Evolutionary conservation across 1,140 invertebrate species (phyloP).

Genomic region (Bilobella aurantiaca): DNA sequence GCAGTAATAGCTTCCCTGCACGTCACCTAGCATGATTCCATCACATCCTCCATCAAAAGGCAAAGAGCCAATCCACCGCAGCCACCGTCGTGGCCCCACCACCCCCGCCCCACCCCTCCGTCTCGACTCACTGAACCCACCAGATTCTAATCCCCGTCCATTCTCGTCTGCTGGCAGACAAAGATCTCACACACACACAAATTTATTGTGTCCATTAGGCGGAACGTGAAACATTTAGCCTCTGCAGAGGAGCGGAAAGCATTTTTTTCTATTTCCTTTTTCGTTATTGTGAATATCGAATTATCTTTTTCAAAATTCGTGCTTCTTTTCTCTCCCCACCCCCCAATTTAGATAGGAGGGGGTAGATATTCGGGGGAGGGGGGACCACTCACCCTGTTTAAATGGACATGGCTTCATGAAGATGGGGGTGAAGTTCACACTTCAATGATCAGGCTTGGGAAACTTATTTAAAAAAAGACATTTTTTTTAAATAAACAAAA

Average conservation of each 20-base stretch:
- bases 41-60: constrained; percentile 26
- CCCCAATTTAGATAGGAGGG: too few relatives aligned
- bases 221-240: constrained; percentile 35
- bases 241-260: constrained; percentile 34
- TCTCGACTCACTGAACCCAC: too few relatives aligned
- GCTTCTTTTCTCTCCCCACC: background rate
- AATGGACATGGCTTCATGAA: background rate
- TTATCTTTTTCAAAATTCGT: constrained; percentile 26
- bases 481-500: too few relatives aligned
- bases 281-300: constrained; percentile 34
- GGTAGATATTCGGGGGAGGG: too few relatives aligned
- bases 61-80: too few relatives aligned
- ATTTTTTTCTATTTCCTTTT: too few relatives aligned
- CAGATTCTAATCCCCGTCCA: too few relatives aligned
- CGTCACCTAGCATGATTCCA: constrained; percentile 35
- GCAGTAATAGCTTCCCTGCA: constrained; percentile 34
- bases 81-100: background rate
- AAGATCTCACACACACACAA: constrained; percentile 20
- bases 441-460: too few relatives aligned
- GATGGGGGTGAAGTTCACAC: background rate
- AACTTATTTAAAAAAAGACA: too few relatives aligned
- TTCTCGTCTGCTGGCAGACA: too few relatives aligned
- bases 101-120: background rate
- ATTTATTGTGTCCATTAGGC: constrained; percentile 35
- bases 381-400: too few relatives aligned